Evolutionary conservation across 2,888 invertebrate genomes (phyloP).

Genomic region (Drosophila borborema): DNA sequence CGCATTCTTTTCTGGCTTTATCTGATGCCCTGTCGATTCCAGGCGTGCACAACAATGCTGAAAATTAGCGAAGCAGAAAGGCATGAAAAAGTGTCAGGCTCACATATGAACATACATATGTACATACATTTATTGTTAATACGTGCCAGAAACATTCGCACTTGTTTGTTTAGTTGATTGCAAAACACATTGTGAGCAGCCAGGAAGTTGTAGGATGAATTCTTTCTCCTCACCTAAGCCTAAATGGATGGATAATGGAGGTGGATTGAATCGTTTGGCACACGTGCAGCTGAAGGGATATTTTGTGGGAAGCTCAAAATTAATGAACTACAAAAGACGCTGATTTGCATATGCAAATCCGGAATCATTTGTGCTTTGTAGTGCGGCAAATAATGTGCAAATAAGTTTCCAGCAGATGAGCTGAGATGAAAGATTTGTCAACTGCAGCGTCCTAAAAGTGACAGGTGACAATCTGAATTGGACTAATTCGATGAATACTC

Average conservation of each 20-base stretch:
- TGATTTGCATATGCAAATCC: conserved; percentile 68
- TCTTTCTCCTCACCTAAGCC: background rate
- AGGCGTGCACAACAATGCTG: background rate
- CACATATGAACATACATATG: conserved; percentile 6
- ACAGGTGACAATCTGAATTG: background rate
- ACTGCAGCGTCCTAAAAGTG: conserved; percentile 15
- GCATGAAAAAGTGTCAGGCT: background rate
- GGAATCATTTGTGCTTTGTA: conserved; percentile 10
- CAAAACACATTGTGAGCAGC: conserved; percentile 64
- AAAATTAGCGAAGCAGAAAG: conserved; percentile 5
- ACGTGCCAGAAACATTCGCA: conserved; percentile 31
- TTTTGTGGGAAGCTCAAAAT: conserved; percentile 40
- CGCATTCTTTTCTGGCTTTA: background rate
- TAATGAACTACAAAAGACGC: conserved; percentile 58
- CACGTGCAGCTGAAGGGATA: conserved; percentile 9
- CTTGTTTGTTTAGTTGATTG: conserved; percentile 64
- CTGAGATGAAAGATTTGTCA: conserved; percentile 44
- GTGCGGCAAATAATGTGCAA: conserved; percentile 5
- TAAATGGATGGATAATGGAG: conserved; percentile 4
- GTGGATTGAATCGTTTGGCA: conserved; percentile 17
- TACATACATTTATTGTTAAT: conserved; percentile 18
- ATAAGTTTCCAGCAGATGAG: conserved; percentile 32
- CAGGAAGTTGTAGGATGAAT: conserved; percentile 1
- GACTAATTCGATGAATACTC: background rate
- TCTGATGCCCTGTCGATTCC: background rate